Conservation (phyloP, 2,888 invertebrate species). For the Drosophila merina region DNA sequence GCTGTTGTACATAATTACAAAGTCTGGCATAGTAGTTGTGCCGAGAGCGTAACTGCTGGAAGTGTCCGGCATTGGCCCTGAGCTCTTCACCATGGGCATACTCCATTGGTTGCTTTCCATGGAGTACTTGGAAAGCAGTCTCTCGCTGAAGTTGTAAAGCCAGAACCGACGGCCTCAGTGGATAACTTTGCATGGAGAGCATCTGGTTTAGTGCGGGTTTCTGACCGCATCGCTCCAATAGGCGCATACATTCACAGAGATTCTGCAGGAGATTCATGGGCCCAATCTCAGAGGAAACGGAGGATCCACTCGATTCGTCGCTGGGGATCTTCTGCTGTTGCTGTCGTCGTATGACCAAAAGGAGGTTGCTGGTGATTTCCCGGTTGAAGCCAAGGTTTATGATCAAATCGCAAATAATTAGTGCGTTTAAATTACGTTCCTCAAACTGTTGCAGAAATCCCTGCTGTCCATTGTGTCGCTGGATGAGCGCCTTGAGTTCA, state of each 20-base stretch:
- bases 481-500: conserved; percentile 71
- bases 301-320: not conserved
- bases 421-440: conserved; percentile 74
- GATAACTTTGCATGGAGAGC: conserved; percentile 70
- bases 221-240: conserved; percentile 60
- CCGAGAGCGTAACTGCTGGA: conserved; percentile 80
- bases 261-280: conserved; percentile 75
- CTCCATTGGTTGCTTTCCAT: conserved; percentile 62
- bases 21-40: conserved; percentile 81
- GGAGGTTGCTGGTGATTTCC: conserved; percentile 80
- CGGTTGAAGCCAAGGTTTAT: conserved; percentile 81
- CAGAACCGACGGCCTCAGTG: conserved; percentile 72
- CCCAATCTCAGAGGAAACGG: conserved; percentile 69
- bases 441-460: conserved; percentile 79
- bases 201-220: conserved; percentile 71
- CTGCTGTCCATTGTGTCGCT: conserved; percentile 76
- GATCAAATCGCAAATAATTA: conserved; percentile 82
- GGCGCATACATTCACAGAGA: conserved; percentile 80
- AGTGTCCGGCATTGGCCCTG: conserved; percentile 72
- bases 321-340: conserved; percentile 61
- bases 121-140: conserved; percentile 69
- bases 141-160: conserved; percentile 75
- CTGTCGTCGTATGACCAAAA: conserved; percentile 80
- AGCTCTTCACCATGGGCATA: conserved; percentile 75
- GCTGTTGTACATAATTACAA: conserved; percentile 77